A percentile compares a stretch with the other conserved stretches of the same genome.
Evolutionary conservation across 2,797 vertebrate genomes (phyloP).

Genomic region (Macrochelys suwanniensis): DNA sequence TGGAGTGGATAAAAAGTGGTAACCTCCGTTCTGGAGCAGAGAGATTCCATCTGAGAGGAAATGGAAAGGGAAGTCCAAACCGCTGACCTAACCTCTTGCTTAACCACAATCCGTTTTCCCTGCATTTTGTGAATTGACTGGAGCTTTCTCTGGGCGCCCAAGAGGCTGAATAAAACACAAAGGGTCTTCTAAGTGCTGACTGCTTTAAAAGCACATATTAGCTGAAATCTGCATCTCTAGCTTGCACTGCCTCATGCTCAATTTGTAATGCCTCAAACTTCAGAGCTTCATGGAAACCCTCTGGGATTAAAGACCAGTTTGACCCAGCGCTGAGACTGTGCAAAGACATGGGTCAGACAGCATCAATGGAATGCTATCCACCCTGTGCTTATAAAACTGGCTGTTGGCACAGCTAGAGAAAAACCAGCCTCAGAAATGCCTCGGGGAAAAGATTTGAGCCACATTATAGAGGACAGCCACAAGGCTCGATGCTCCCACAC

Average conservation of each 20-base stretch:
- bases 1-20: too few relatives aligned
- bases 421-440: neutral
- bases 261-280: conserved; percentile 44
- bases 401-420: neutral
- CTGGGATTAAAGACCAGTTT: neutral
- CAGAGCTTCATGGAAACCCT: conserved; percentile 38
- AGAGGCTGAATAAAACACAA: neutral
- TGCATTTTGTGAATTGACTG: neutral
- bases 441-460: neutral
- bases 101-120: neutral
- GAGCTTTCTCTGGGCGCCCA: neutral
- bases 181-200: neutral
- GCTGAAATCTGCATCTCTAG: conserved; percentile 20
- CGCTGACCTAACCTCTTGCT: neutral
- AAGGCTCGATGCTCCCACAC: fast-evolving
- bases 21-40: neutral
- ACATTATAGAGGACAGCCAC: neutral
- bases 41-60: neutral
- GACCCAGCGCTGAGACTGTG: neutral
- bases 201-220: neutral
- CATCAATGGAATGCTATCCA: neutral
- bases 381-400: neutral
- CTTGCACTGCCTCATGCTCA: neutral
- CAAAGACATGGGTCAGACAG: neutral
- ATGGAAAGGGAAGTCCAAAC: fast-evolving